Conservation (phyloP, 2,888 invertebrate genomes). For the Diaperis boleti region DNA sequence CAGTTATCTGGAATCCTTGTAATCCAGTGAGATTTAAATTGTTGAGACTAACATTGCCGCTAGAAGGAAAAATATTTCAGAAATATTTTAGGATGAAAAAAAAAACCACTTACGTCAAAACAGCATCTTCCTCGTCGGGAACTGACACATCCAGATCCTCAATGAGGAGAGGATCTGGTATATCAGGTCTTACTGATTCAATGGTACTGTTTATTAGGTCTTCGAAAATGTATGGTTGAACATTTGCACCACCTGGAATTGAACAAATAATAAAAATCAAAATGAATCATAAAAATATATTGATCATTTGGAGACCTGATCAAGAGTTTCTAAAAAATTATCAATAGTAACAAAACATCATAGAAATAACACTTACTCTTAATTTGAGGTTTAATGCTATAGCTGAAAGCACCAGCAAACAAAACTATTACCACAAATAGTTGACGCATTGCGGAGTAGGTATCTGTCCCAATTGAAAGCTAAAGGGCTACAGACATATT, state of each 20-base stretch:
- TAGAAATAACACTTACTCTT: no score
- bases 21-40: slow-evolving; percentile 19
- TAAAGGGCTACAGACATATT: no score
- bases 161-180: slow-evolving; percentile 16
- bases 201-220: slow-evolving; percentile 21
- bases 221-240: slow-evolving; percentile 22
- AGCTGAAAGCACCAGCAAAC: no score
- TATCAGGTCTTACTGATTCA: slow-evolving; percentile 16
- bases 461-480: no score
- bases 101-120: slow-evolving; percentile 20
- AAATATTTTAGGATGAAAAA: not conserved
- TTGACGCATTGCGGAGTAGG: no score
- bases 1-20: not conserved
- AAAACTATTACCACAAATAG: no score
- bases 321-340: no score
- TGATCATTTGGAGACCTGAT: no score
- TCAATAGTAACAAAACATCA: no score
- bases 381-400: no score
- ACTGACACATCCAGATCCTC: not conserved
- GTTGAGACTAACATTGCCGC: slow-evolving; percentile 12
- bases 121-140: slow-evolving; percentile 11
- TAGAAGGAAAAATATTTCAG: not conserved
- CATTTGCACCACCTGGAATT: not conserved
- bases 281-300: no score
- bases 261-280: no score